phyloP scores from a whole-genome alignment of 2,113 vertebrate species.

The Atlantisia rogersi region DNA sequence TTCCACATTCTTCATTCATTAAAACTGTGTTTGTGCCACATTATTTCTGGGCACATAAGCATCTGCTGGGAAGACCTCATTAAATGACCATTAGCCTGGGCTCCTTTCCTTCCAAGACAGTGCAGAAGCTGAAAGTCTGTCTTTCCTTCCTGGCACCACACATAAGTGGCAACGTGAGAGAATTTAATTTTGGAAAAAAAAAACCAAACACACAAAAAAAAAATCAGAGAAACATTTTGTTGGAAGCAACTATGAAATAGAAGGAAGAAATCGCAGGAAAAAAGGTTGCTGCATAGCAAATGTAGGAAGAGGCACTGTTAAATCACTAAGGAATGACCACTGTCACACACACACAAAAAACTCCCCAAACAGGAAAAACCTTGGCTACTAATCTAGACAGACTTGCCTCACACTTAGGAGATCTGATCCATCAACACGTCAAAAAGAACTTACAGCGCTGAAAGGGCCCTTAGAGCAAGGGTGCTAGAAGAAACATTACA shows the following conservation, averaged over 20 bases:
- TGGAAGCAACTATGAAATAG: not conserved
- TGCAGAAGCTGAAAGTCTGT: not conserved
- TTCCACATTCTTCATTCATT: slow-evolving; percentile 38
- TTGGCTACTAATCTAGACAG: not conserved
- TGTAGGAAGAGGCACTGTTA: not conserved
- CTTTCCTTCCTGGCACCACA: not conserved
- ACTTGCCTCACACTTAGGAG: not conserved
- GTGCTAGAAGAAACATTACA: not conserved
- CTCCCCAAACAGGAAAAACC: not conserved
- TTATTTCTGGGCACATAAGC: slow-evolving; percentile 9
- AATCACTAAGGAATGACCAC: not conserved
- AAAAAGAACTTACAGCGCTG: not conserved
- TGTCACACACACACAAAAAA: not conserved
- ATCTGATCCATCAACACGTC: not conserved
- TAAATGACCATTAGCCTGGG: slow-evolving; percentile 23
- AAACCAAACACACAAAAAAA: not conserved
- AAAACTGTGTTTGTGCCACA: slow-evolving; percentile 21
- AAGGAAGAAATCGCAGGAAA: not conserved
- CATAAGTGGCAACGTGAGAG: not conserved
- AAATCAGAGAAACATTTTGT: not conserved
- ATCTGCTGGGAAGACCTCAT: slow-evolving; percentile 37
- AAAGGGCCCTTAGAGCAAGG: not conserved
- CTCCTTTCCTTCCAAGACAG: slow-evolving; percentile 26
- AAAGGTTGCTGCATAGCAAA: not conserved
- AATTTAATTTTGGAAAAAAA: not conserved